A percentile compares a stretch with the other conserved stretches of the same genome.
These are phyloP conservation scores for Globia sparganii DNA, from an alignment of 2,888 invertebrate genomes.

Conservation along the genomic window DNA sequence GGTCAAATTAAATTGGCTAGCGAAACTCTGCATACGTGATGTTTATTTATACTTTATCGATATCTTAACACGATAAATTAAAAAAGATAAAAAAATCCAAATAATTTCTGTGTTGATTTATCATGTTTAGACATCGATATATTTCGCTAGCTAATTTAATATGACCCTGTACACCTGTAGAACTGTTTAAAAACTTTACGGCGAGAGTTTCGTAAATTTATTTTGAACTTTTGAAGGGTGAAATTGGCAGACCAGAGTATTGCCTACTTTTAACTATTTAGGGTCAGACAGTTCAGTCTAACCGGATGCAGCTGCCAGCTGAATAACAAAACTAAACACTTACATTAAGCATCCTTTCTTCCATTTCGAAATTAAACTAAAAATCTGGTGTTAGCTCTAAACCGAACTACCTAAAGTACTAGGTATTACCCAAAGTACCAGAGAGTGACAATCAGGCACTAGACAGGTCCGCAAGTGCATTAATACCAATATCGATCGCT, in stretches of 20 bases:
- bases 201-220: background rate
- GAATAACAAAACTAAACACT: background rate
- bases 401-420: background rate
- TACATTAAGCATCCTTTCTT: background rate
- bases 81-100: too few relatives aligned
- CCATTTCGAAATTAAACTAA: background rate
- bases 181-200: background rate
- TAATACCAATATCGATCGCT: constrained; percentile 44
- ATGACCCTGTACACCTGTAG: too few relatives aligned
- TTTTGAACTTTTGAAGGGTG: background rate
- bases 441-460: constrained; percentile 24
- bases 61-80: too few relatives aligned
- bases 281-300: background rate
- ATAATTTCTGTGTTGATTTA: too few relatives aligned
- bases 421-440: background rate
- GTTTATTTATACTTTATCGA: too few relatives aligned
- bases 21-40: too few relatives aligned
- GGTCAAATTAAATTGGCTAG: too few relatives aligned
- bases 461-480: constrained; percentile 38
- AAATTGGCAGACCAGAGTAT: background rate
- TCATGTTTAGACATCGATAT: too few relatives aligned
- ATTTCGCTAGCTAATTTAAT: too few relatives aligned
- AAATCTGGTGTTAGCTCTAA: background rate
- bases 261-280: background rate
- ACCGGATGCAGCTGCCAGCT: background rate